Base-by-base conservation (phyloP, 2,797 vertebrate genomes). In the Aeoliscus strigatus region DNA sequence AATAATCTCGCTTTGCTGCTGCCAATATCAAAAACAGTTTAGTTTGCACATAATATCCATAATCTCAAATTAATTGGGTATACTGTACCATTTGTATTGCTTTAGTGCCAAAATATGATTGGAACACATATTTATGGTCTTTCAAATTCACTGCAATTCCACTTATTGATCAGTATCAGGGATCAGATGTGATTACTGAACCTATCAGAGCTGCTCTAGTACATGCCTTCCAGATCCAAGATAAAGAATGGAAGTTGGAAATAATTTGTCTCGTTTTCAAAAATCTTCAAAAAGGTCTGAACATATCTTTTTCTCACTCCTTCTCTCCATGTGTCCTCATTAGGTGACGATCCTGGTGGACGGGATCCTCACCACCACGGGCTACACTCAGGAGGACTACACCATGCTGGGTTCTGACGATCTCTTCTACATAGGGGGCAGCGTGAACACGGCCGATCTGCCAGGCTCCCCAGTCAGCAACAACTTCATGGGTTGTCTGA, bases 401-500 rank as follows among this genome's bases (percentile, higher is more conserved):
- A 96, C 94, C 80, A 97, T 96, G 94, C 80, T 97, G 78, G 94
- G 94, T 48, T 96, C 94, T 0, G 94, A 96, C 6, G 94, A 96
- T 73, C 93, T 96, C 84, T 97, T 97, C 89, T 97, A 95, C 72
- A 92, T 97, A 1, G 94, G 94, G 15, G 94, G 94, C 67, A 96
- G 94, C 70, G 89, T 90, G 55, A 95, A 93, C 87, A 94, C 94
- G 0, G 94, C 94, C 0, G 94, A 96, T 79, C 89, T 96, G 38
- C 94, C 94, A 0, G 94, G 94, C 18, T 97, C 94, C 1, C 92
- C 92, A 0, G 91, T 96, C 84, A 96, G 93, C 90, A 97, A 96
- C 88, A 97, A 96, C 89, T 97, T 97, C 82, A 93, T 94, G 91
- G 94, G 94, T 72, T 97, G 94, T 70, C 90, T 97, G 43, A 96